Conservation (phyloP, 2,888 invertebrate species). For the Asteroscopus sphinx region DNA sequence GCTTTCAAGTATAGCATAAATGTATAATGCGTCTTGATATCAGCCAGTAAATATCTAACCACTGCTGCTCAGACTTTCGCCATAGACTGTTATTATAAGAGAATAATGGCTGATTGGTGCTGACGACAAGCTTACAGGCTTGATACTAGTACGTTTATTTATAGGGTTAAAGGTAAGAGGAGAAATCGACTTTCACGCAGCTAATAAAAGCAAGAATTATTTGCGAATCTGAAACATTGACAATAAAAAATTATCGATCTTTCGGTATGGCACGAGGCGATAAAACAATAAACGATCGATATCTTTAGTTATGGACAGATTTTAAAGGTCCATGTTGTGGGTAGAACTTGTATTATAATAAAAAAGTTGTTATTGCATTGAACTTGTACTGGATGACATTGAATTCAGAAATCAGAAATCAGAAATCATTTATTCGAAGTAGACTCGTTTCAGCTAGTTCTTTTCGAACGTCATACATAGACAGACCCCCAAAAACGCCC, state of each 20-base stretch:
- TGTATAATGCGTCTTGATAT: slow-evolving; percentile 15
- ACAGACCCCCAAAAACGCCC: too few species aligned
- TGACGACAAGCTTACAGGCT: slow-evolving; percentile 42
- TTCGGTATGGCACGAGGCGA: slow-evolving; percentile 62
- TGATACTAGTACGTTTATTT: slow-evolving; percentile 34
- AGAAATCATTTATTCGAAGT: too few species aligned
- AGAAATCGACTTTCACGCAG: slow-evolving; percentile 57
- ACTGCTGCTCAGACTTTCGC: slow-evolving; percentile 36
- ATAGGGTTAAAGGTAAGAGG: slow-evolving; percentile 55
- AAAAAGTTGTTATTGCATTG: background rate
- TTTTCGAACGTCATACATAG: too few species aligned
- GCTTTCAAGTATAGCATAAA: slow-evolving; percentile 37
- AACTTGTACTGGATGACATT: too few species aligned
- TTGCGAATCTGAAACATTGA: slow-evolving; percentile 61
- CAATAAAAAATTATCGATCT: slow-evolving; percentile 69
- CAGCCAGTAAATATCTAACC: slow-evolving; percentile 17
- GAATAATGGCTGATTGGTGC: slow-evolving; percentile 28
- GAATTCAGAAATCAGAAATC: too few species aligned
- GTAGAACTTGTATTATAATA: background rate
- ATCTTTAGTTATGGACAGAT: slow-evolving; percentile 50
- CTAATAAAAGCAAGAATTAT: slow-evolving; percentile 65
- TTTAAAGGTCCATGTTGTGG: slow-evolving; percentile 22
- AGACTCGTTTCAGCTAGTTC: too few species aligned
- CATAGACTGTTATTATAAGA: slow-evolving; percentile 33
- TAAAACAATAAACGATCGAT: slow-evolving; percentile 71